Evolutionary conservation across 2,797 vertebrate species (phyloP).

Genomic region (Ctenochaetus hawaiiensis): DNA sequence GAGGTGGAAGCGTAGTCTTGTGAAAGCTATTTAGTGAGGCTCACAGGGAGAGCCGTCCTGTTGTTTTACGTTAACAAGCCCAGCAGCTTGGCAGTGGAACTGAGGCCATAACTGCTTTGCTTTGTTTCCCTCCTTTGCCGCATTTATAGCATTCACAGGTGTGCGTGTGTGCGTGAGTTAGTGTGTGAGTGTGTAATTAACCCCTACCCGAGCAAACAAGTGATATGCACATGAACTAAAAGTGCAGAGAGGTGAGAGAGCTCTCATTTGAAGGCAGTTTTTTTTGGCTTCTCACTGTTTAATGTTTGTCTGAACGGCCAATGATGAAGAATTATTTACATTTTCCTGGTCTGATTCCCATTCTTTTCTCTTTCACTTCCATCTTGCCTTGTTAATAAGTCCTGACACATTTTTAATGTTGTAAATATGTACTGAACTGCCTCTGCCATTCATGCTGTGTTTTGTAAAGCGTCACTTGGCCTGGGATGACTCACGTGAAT

Average conservation of each 20-base stretch:
- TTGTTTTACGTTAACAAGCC: conserved; percentile 81
- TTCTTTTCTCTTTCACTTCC: conserved; percentile 29
- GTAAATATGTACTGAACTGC: conserved; percentile 80
- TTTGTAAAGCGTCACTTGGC: conserved; percentile 61
- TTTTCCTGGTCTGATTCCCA: conserved; percentile 16
- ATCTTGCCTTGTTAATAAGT: conserved; percentile 48
- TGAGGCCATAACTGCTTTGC: conserved; percentile 64
- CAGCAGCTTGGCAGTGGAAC: conserved; percentile 75
- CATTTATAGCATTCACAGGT: conserved; percentile 75
- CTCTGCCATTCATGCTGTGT: conserved; percentile 69
- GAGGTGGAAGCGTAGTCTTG: conserved; percentile 42
- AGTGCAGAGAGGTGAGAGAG: conserved; percentile 34
- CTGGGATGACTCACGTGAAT: conserved; percentile 71
- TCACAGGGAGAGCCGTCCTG: conserved; percentile 72
- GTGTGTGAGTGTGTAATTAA: conserved; percentile 67
- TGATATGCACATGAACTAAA: conserved; percentile 62
- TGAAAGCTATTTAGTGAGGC: conserved; percentile 73
- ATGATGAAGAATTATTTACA: conserved; percentile 45
- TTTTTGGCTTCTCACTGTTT: conserved; percentile 12
- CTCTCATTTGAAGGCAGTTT: conserved; percentile 31
- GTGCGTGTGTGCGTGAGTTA: conserved; percentile 64
- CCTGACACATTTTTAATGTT: conserved; percentile 63
- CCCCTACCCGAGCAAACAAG: conserved; percentile 65
- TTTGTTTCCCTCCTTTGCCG: conserved; percentile 43
- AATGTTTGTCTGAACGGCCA: conserved; percentile 19